Base-by-base conservation (phyloP, 2,113 vertebrate species). In the Andinoacara biseriatus region DNA sequence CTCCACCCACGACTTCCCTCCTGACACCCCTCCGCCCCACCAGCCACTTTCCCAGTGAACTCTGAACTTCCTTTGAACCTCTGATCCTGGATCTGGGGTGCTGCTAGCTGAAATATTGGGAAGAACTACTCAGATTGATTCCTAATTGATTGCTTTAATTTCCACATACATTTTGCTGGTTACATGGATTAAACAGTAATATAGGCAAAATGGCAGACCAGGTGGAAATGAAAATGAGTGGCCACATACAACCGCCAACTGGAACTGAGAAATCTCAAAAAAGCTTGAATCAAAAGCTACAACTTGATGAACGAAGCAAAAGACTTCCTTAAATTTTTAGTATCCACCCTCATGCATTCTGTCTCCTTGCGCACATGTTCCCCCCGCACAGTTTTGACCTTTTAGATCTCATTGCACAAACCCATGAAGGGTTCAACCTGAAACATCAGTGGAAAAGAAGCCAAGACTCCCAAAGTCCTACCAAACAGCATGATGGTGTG, bases 341-440 rank as follows among this genome's bases (percentile, higher is more conserved):
- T 7, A 52, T 56, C 52, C 4, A 38, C 4, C 72, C 72, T 46
- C 35, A 9, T 61, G 59, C 74, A 26, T 63, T 24, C 29, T 18
- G 33, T 57, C 52, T 60, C 58, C 60, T 52, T 17, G 69, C 38
- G 60, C 24, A 57, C 72, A 14, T 26, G 9, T 58, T 13, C 20
- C 14, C 9, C 65, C 79, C 52, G 52, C 85, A 87, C 87, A 63
- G n/a, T 69, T 72, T 58, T 13, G 35, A 75, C 63, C 54, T 11
- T 81, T 58, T 62, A 49, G 38, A 77, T 74, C 80, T 76, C 58
- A 46, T 72, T 18, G 79, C 83, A 90, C 87, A 81, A 78, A 79
- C 26, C 40, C 40, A 2, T 0, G 46, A n/a, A 40, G 26, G 33
- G 33, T 75, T 84, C 33, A 33, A 35, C 10, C 26, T 38, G 24